phyloP scores from a whole-genome alignment of 2,797 vertebrate genomes.

The Lagodon rhomboides region DNA sequence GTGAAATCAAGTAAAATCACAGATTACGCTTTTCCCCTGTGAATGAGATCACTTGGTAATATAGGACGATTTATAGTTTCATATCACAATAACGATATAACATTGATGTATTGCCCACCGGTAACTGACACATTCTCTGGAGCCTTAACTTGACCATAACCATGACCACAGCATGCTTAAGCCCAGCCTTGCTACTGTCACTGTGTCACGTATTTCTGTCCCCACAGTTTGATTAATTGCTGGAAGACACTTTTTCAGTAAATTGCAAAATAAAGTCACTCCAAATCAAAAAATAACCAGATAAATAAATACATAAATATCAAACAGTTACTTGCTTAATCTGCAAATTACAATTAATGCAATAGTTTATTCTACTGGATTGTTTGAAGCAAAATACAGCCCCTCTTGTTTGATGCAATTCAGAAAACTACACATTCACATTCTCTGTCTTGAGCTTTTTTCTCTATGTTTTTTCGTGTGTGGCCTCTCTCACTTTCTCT shows the following conservation, averaged over 20 bases:
- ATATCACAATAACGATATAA: no score
- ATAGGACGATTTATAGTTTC: no score
- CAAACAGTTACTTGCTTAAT: not conserved
- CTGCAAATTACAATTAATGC: not conserved
- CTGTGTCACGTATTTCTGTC: not conserved
- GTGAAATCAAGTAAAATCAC: no score
- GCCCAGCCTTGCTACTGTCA: not conserved
- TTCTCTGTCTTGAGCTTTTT: not conserved
- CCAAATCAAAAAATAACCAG: not conserved
- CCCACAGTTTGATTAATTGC: no score
- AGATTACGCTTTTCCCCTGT: no score
- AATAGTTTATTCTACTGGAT: not conserved
- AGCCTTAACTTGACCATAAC: not conserved
- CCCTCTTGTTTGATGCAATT: not conserved
- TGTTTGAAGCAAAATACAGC: not conserved
- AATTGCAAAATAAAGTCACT: not conserved
- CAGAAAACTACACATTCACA: not conserved
- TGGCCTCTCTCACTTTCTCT: not conserved
- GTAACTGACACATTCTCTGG: not conserved
- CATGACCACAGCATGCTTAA: not conserved
- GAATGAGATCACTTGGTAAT: no score
- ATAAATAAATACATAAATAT: not conserved
- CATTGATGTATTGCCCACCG: no score
- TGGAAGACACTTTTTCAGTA: not conserved
- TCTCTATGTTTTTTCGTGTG: not conserved